Evolutionary conservation across 2,888 invertebrate genomes (phyloP), one percentile per base, ranked within the genome.

Genomic region (Dryobotodes eremita): DNA sequence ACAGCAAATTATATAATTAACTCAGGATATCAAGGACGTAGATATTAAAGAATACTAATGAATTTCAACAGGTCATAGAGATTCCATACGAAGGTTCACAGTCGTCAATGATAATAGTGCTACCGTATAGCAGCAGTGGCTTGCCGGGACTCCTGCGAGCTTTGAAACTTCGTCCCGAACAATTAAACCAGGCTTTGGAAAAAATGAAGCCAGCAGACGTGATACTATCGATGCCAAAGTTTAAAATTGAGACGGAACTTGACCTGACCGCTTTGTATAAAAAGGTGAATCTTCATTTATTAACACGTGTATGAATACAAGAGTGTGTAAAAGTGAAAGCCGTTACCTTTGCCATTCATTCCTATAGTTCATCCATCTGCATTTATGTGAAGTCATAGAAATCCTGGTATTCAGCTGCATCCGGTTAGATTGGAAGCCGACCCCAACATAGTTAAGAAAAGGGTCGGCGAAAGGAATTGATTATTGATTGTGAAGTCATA

Each of bases 41-140:
- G 20, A 50, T 48, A 48, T 46, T 20, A 8, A 48, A 50, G 13
- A 50, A 69, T 31, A 57, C 36, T 36, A 20, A 55, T 61, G 15
- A 36, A 20, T 42, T 50, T 71, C 48, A 78, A 97, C 80, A 97
- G 97, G 97, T 98, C 7, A 89, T 99, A 74, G 98, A 98, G 92
- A 89, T 99, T 86, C 98, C 98, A 0, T 99, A 98, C 90, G 93
- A 95, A 77, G 97, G 97, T 36, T 94, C 96, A 0, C 95, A 97
- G 66, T 92, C 98, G 15, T 97, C 98, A 62, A 98, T 99, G 97
- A 89, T 98, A 0, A 96, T 99, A 66, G 94, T 99, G 46, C 94
- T 99, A 77, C 99, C 99, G 0, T 97, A 97, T 71, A 91, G 20
- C 17, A 20, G 2, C 0, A 68, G 0, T 68, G 98, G 98, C 0